A percentile compares a stretch with the other conserved stretches of the same genome.
Conservation (phyloP, 2,797 vertebrate species). For the Vireo griseus region DNA sequence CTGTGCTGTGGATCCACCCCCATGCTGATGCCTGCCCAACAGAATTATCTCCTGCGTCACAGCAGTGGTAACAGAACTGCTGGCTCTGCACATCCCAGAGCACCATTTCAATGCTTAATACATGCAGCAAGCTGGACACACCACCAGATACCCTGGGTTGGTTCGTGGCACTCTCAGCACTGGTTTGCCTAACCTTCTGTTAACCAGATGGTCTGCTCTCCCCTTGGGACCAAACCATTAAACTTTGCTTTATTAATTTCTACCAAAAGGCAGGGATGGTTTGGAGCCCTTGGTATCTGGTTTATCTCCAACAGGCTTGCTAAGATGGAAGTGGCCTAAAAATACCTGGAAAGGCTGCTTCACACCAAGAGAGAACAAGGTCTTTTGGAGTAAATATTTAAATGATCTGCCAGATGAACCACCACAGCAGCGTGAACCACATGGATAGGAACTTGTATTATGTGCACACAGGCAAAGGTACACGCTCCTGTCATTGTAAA, state of each 20-base stretch:
- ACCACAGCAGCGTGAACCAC: conserved; percentile 53
- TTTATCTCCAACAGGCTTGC: conserved; percentile 71
- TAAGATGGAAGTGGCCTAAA: conserved; percentile 76
- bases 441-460: conserved; percentile 48
- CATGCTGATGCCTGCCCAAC: conserved; percentile 86
- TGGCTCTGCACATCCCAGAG: conserved; percentile 83
- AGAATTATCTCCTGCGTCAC: conserved; percentile 98
- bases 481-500: neutral
- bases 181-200: conserved; percentile 70
- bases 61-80: conserved; percentile 88
- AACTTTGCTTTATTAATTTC: conserved; percentile 72
- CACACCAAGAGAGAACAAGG: conserved; percentile 73
- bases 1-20: conserved; percentile 88
- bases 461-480: neutral
- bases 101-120: conserved; percentile 84
- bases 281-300: conserved; percentile 60
- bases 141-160: conserved; percentile 48
- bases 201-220: conserved; percentile 71
- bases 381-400: conserved; percentile 73
- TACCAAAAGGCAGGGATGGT: conserved; percentile 61
- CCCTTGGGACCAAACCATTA: conserved; percentile 69
- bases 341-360: conserved; percentile 73
- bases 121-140: conserved; percentile 67
- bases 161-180: conserved; percentile 52
- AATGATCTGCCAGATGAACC: conserved; percentile 69